phyloP scores from a whole-genome alignment of 2,113 vertebrate genomes.

The Gymnogyps californianus region DNA sequence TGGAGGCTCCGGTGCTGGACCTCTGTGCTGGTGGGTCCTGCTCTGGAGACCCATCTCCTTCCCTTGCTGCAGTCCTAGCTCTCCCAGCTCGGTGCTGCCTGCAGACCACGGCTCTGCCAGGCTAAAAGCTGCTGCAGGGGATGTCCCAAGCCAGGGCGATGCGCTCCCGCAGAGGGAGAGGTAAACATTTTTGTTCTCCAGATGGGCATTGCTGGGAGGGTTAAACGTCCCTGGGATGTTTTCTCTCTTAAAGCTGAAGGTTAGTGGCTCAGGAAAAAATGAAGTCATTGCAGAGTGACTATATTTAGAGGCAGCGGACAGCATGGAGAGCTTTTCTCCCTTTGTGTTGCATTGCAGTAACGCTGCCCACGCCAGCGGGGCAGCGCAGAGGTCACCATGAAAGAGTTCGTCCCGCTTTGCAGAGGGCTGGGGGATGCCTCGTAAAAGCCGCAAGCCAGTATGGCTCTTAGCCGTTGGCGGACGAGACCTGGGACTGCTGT shows the following conservation, averaged over 20 bases:
- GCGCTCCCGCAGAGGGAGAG: background rate
- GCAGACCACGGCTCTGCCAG: background rate
- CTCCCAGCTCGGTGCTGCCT: background rate
- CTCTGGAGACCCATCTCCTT: background rate
- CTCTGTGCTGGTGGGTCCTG: background rate
- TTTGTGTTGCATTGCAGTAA: background rate
- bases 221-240: background rate
- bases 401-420: background rate
- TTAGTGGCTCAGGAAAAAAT: constrained; percentile 4
- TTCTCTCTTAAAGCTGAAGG: constrained; percentile 14
- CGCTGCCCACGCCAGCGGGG: background rate
- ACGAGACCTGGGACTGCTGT: background rate
- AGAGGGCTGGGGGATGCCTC: background rate
- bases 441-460: background rate
- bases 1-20: background rate
- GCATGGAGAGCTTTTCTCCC: background rate
- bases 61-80: background rate
- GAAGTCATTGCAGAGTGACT: background rate
- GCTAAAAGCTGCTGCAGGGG: background rate
- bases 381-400: background rate
- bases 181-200: background rate
- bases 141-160: background rate
- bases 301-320: constrained; percentile 9
- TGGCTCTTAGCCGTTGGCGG: background rate
- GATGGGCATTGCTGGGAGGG: background rate